Evolutionary conservation across 1,140 invertebrate species (phyloP).

Genomic region (Diorhabda sublineata): DNA sequence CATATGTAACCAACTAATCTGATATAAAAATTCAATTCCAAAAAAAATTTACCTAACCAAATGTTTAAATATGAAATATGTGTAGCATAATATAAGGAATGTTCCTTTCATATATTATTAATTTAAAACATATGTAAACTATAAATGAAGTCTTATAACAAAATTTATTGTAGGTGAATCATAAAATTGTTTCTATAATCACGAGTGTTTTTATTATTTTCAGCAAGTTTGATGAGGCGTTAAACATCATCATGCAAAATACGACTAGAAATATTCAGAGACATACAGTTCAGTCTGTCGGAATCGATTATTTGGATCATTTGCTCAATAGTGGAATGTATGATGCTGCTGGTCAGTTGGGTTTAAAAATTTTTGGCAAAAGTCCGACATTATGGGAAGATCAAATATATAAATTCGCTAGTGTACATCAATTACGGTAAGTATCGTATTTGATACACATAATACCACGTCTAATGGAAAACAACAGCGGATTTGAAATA

Average conservation of each 20-base stretch:
- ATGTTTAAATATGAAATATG: no score
- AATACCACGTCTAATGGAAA: no score
- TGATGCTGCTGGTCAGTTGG: conserved; percentile 82
- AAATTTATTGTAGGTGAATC: no score
- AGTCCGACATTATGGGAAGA: conserved; percentile 92
- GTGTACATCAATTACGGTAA: conserved; percentile 71
- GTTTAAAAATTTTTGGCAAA: conserved; percentile 70
- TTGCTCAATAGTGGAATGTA: conserved; percentile 69
- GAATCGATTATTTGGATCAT: conserved; percentile 80
- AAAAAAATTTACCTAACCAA: no score
- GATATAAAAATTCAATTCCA: no score
- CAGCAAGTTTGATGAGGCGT: conserved; percentile 74
- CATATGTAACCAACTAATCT: no score
- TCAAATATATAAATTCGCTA: conserved; percentile 87
- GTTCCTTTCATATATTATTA: no score
- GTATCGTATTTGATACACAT: neutral
- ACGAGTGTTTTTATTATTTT: conserved; percentile 38
- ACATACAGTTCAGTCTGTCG: conserved; percentile 70
- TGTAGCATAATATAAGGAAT: no score
- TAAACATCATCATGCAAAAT: conserved; percentile 63
- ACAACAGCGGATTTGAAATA: no score
- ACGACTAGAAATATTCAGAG: conserved; percentile 33
- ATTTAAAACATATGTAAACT: no score
- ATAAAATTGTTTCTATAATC: no score
- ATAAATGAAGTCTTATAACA: no score